Percentiles rank a stretch among this genome's conserved stretches.
phyloP scores from a whole-genome alignment of 2,113 vertebrate species.

The Clarias gariepinus region DNA sequence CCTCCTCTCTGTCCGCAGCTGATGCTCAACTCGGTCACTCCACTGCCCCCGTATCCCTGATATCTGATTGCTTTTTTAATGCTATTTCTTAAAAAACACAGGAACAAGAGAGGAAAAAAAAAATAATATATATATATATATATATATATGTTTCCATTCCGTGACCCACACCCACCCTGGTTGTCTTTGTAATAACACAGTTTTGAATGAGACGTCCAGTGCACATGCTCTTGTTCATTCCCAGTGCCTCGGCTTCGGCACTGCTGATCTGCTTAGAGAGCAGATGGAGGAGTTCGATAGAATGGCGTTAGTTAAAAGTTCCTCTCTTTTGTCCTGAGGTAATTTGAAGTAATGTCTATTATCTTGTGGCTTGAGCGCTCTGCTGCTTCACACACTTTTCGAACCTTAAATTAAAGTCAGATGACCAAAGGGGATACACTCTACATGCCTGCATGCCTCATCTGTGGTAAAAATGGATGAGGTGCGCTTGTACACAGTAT shows the following conservation, averaged over 20 bases:
- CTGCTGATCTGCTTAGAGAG: constrained; percentile 38
- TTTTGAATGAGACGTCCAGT: constrained; percentile 7
- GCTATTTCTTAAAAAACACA: neutral
- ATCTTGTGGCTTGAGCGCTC: constrained; percentile 44
- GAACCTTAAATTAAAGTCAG: constrained; percentile 32
- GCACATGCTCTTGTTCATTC: constrained; percentile 2
- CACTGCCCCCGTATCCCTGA: neutral
- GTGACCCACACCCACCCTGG: neutral
- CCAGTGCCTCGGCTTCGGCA: neutral
- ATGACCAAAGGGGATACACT: constrained; percentile 22
- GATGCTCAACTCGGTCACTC: neutral
- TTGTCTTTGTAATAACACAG: constrained; percentile 5
- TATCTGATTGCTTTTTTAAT: neutral
- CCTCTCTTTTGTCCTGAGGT: constrained; percentile 39
- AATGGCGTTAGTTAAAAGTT: constrained; percentile 28
- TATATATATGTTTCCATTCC: no score
- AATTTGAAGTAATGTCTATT: constrained; percentile 50
- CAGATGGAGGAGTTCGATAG: neutral
- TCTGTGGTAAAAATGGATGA: neutral
- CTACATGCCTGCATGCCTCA: constrained; percentile 21
- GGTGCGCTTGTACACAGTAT: neutral
- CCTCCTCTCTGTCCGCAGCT: neutral
- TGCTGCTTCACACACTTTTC: constrained; percentile 14
- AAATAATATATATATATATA: no score
- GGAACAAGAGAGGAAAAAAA: neutral